These are phyloP conservation scores for Agrotis ipsilon DNA, from an alignment of 2,888 invertebrate genomes.

Conservation along the genomic window DNA sequence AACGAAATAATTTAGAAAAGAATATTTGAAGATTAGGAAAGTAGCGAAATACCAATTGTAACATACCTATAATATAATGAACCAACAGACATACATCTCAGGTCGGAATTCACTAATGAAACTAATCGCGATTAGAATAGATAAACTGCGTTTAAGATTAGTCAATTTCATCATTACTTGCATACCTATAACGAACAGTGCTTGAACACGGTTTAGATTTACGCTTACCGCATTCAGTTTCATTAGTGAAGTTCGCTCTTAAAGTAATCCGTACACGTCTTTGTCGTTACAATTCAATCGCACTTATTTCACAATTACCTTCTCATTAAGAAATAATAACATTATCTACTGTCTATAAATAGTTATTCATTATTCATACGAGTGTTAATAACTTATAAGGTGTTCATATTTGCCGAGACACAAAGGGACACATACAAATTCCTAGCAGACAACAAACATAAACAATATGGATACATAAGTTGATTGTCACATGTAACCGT, in stretches of 20 bases:
- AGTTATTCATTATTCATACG: conserved; percentile 14
- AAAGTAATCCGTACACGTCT: conserved; percentile 2
- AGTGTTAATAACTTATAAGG: conserved; percentile 15
- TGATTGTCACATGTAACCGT: conserved; percentile 64
- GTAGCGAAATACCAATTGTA: no score
- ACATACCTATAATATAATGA: background rate
- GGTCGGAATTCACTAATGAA: no score
- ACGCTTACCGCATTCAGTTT: background rate
- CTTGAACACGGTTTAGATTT: background rate
- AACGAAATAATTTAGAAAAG: no score
- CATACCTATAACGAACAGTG: background rate
- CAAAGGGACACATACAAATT: conserved; percentile 57
- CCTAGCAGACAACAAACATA: conserved; percentile 60
- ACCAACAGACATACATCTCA: background rate
- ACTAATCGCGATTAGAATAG: background rate
- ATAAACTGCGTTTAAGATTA: background rate
- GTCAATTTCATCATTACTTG: background rate
- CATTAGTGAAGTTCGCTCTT: background rate
- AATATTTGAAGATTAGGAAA: no score
- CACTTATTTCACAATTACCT: conserved; percentile 41
- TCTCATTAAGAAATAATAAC: conserved; percentile 20
- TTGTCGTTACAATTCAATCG: background rate
- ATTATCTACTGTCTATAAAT: conserved; percentile 18
- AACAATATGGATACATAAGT: conserved; percentile 64
- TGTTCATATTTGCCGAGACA: conserved; percentile 43